phyloP scores from a whole-genome alignment of 2,888 invertebrate genomes.

The Protodeltote pygarga region DNA sequence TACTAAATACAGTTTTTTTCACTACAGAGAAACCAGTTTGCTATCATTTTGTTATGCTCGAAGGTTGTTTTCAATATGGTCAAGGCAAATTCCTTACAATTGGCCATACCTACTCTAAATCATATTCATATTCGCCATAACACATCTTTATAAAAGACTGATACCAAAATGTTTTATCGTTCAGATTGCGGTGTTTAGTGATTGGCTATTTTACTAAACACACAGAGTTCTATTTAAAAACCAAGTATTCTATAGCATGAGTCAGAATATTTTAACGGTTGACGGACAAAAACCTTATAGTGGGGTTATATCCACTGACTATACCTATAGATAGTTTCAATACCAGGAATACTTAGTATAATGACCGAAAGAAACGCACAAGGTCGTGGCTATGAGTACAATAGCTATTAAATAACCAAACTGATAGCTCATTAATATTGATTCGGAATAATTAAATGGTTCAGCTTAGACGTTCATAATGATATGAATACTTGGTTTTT shows the following conservation, averaged over 20 bases:
- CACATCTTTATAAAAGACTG: slow-evolving; percentile 39
- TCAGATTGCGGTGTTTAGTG: slow-evolving; percentile 58
- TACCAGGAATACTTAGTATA: slow-evolving; percentile 70
- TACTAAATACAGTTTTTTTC: slow-evolving; percentile 19
- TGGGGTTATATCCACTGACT: slow-evolving; percentile 49
- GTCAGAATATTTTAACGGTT: slow-evolving; percentile 63
- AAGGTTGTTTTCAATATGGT: slow-evolving; percentile 76
- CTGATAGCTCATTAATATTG: slow-evolving; percentile 54
- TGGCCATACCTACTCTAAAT: slow-evolving; percentile 60
- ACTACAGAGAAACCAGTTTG: slow-evolving; percentile 61
- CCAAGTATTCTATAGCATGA: slow-evolving; percentile 66
- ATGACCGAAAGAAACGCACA: slow-evolving; percentile 71
- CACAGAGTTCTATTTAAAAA: slow-evolving; percentile 69
- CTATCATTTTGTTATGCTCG: slow-evolving; percentile 64
- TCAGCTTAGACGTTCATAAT: slow-evolving; percentile 14
- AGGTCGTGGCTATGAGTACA: slow-evolving; percentile 79
- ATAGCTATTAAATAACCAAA: slow-evolving; percentile 65
- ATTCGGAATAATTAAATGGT: slow-evolving; percentile 40
- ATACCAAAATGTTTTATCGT: slow-evolving; percentile 51
- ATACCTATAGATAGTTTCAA: slow-evolving; percentile 48
- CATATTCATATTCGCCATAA: slow-evolving; percentile 39
- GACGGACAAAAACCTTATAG: slow-evolving; percentile 70
- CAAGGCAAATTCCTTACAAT: slow-evolving; percentile 73
- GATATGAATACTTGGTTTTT: slow-evolving; percentile 1
- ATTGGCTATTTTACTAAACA: slow-evolving; percentile 60